Conservation (phyloP, 1,140 invertebrate species). For the Drosophila azteca region DNA sequence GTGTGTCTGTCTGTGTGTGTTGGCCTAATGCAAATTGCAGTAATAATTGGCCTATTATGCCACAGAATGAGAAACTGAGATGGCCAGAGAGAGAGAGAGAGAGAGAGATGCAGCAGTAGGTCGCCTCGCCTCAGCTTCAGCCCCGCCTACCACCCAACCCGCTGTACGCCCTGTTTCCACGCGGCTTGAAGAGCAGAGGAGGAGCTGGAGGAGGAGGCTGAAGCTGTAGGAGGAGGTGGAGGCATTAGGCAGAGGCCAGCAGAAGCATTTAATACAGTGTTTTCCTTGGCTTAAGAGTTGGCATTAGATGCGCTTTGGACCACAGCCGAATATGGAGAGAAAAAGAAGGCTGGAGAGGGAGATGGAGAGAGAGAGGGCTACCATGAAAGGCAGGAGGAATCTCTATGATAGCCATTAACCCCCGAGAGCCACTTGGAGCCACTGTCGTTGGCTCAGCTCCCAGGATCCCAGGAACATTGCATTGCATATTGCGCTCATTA, state of each 20-base stretch:
- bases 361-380: too few relatives aligned
- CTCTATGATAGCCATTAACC: slow-evolving; percentile 18
- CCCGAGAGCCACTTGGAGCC: not conserved
- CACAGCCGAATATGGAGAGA: slow-evolving; percentile 51
- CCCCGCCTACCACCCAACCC: slow-evolving; percentile 32
- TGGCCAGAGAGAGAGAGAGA: too few relatives aligned
- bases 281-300: slow-evolving; percentile 69
- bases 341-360: too few relatives aligned
- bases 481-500: slow-evolving; percentile 67
- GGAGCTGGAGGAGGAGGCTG: slow-evolving; percentile 13
- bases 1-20: slow-evolving; percentile 27
- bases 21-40: slow-evolving; percentile 81
- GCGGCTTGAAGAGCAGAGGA: slow-evolving; percentile 5
- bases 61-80: slow-evolving; percentile 42
- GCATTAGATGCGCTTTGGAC: slow-evolving; percentile 52
- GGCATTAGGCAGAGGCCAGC: too few relatives aligned
- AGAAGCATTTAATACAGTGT: slow-evolving; percentile 62
- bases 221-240: slow-evolving; percentile 9
- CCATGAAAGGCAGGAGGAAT: too few relatives aligned
- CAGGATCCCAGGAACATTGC: slow-evolving; percentile 8
- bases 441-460: too few relatives aligned
- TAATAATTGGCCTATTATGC: slow-evolving; percentile 82
- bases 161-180: slow-evolving; percentile 61
- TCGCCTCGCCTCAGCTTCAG: slow-evolving; percentile 30
- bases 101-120: slow-evolving; percentile 51